These are phyloP conservation scores for Caenorhabditis parvicauda DNA, from an alignment of 2,888 invertebrate genomes.

Conservation along the genomic window DNA sequence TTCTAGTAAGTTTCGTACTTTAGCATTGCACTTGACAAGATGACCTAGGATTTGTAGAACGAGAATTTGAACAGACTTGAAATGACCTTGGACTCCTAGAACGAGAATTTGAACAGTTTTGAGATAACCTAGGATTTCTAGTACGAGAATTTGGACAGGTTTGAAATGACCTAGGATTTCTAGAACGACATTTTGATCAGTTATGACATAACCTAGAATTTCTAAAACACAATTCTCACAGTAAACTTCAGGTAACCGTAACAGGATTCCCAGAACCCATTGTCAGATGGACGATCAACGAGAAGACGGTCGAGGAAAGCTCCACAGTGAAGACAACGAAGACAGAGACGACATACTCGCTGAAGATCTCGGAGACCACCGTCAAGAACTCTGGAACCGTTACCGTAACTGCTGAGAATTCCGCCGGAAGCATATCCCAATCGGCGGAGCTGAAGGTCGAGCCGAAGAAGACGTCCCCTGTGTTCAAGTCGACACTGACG, in stretches of 20 bases:
- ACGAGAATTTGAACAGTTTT: too few species aligned
- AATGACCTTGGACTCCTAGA: too few species aligned
- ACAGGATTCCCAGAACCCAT: slow-evolving; percentile 52
- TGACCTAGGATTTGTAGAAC: too few species aligned
- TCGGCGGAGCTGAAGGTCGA: slow-evolving; percentile 58
- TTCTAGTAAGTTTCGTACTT: too few species aligned
- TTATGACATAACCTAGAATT: too few species aligned
- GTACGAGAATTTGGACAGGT: too few species aligned
- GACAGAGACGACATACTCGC: slow-evolving; percentile 28
- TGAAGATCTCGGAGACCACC: slow-evolving; percentile 38
- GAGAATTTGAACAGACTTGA: too few species aligned
- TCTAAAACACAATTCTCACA: slow-evolving; percentile 24
- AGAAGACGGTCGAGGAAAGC: slow-evolving; percentile 30
- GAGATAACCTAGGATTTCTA: too few species aligned
- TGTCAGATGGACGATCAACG: slow-evolving; percentile 61
- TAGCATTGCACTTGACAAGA: too few species aligned
- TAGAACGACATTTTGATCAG: too few species aligned
- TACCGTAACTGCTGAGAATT: slow-evolving; percentile 48
- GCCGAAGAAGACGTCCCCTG: slow-evolving; percentile 72
- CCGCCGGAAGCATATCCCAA: slow-evolving; percentile 41
- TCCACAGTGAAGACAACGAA: slow-evolving; percentile 24
- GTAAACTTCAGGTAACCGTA: slow-evolving; percentile 22
- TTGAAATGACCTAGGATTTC: too few species aligned
- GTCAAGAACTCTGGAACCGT: slow-evolving; percentile 40
- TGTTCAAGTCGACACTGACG: slow-evolving; percentile 79